phyloP scores from a whole-genome alignment of 2,888 invertebrate genomes.

The Cephus pygmeus region DNA sequence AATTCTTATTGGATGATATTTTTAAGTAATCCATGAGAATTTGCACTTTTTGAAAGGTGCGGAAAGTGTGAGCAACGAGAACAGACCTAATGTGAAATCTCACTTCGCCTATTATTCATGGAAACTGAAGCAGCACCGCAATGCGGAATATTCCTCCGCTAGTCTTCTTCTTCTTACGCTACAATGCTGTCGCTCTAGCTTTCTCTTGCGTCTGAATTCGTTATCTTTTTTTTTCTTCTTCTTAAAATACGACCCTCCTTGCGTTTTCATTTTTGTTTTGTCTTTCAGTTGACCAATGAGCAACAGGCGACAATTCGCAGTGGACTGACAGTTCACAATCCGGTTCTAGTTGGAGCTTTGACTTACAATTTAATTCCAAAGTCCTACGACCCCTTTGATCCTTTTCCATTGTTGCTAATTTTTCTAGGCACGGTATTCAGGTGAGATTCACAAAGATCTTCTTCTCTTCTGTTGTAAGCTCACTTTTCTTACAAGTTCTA shows the following conservation, averaged over 20 bases:
- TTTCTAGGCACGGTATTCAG: conserved; percentile 50
- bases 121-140: conserved; percentile 27
- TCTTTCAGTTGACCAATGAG: conserved; percentile 32
- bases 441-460: conserved; percentile 30
- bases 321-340: conserved; percentile 60
- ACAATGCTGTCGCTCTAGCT: conserved; percentile 1
- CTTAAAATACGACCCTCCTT: background rate
- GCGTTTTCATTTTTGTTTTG: background rate
- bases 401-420: conserved; percentile 44
- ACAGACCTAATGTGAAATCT: too few relatives aligned
- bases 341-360: conserved; percentile 51
- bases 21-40: too few relatives aligned
- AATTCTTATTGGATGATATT: too few relatives aligned
- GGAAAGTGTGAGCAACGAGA: too few relatives aligned
- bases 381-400: conserved; percentile 48
- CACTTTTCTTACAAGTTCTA: too few relatives aligned
- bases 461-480: too few relatives aligned
- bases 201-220: background rate
- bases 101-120: background rate
- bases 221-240: background rate
- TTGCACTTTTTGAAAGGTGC: too few relatives aligned
- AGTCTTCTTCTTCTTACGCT: background rate
- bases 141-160: conserved; percentile 34
- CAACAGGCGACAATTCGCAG: conserved; percentile 43
- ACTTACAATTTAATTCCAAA: conserved; percentile 48